These are phyloP conservation scores for Monopis laevigella DNA, from an alignment of 2,888 invertebrate genomes.

Conservation along the genomic window DNA sequence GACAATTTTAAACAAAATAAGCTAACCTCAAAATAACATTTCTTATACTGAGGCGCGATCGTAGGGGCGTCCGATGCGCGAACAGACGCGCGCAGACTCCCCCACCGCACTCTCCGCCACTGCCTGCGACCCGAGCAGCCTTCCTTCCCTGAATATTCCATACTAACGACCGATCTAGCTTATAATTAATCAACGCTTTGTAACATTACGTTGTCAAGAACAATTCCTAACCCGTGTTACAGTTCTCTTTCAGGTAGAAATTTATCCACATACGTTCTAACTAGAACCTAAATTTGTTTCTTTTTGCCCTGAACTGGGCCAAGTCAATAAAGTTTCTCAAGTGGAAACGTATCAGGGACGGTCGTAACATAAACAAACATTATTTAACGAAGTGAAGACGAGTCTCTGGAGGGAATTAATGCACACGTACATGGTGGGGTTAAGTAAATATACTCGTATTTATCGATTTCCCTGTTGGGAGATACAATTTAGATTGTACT, in stretches of 20 bases:
- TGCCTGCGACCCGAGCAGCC: constrained; percentile 12
- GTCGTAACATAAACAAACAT: constrained; percentile 11
- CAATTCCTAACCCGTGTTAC: no score
- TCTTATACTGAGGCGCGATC: constrained; percentile 57
- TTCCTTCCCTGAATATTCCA: constrained; percentile 6
- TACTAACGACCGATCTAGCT: background rate
- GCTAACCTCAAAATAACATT: constrained; percentile 64
- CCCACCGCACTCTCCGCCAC: constrained; percentile 23
- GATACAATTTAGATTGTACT: no score
- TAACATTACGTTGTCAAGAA: background rate
- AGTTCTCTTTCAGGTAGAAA: no score
- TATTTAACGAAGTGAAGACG: background rate
- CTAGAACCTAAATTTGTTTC: background rate
- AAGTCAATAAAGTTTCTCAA: constrained; percentile 9
- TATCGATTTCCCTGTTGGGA: no score
- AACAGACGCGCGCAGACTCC: constrained; percentile 25
- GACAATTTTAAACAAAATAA: constrained; percentile 29
- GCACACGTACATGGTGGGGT: background rate
- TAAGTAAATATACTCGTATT: no score
- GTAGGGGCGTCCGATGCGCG: constrained; percentile 39
- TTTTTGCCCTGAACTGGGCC: background rate
- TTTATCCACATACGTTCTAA: constrained; percentile 2
- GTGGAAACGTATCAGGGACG: constrained; percentile 8
- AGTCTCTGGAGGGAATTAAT: background rate
- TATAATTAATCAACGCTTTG: constrained; percentile 10